Base-by-base conservation (phyloP, 2,888 invertebrate genomes). In the Tridacna gigas region DNA sequence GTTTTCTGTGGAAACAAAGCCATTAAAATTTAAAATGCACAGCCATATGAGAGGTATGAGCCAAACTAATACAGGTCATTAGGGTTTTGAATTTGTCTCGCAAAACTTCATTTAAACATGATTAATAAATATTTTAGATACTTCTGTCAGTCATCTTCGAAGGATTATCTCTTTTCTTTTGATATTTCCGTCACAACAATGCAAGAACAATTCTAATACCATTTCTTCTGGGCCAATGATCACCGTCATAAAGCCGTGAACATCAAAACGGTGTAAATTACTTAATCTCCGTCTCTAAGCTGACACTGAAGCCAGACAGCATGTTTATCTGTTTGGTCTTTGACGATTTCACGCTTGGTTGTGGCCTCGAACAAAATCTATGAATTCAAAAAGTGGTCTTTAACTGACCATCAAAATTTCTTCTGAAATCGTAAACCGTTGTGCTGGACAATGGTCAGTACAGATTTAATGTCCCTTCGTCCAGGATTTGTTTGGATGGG, bases 251-350 rank as follows among this genome's bases (percentile, higher is more conserved):
- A 37, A 56, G 56, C 56, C 18, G 20, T 56, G 56, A 48, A 48
- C 51, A 71, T 71, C 22, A 71, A 71, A 20, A 25, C 25, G 71
- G 71, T 71, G 71, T 71, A 71, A 71, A 71, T 71, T 71, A 71
- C 48, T 47, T 47, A 71, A 71, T 71, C 71, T 47, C 15, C 22
- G 71, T 51, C 71, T 51, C 26, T 71, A 71, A 71, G 71, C 71
- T 71, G 71, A 48, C 71, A 51, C 15, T 71, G 48, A n/a, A 26
- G 25, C 11, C 26, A 51, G 71, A 71, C 45, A 71, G n/a, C 71
- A 71, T 71, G 71, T 71, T 71, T 20, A 71, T 48, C 71, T 25
- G 51, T 45, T 25, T 26, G 51, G 45, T 71, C 71, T 71, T 71
- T 71, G 71, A 71, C 26, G 22, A 71, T 71, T 71, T 71, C 71